Percentiles rank a stretch among this genome's conserved stretches.
These are phyloP conservation scores for Asbolus verrucosus DNA, from an alignment of 1,140 invertebrate species.

Conservation along the genomic window DNA sequence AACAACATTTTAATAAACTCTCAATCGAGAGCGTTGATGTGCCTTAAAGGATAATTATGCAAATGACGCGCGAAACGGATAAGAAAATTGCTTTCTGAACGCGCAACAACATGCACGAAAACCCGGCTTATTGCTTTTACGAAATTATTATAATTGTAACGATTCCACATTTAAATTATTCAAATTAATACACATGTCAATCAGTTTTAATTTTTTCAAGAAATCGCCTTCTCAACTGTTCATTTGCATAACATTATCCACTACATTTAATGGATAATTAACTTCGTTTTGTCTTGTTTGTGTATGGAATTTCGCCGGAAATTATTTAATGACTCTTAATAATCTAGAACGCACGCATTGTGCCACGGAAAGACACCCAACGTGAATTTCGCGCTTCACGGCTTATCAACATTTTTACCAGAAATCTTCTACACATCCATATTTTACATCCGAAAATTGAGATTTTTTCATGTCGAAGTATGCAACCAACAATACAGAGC, in stretches of 20 bases:
- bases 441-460: too few relatives aligned
- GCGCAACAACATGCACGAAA: conserved; percentile 26
- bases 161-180: conserved; percentile 37
- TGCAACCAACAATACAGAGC: too few relatives aligned
- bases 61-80: conserved; percentile 26
- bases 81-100: conserved; percentile 32
- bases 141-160: conserved; percentile 38
- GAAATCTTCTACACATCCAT: too few relatives aligned
- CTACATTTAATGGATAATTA: conserved; percentile 37
- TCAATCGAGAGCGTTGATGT: conserved; percentile 37
- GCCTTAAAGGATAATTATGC: conserved; percentile 44
- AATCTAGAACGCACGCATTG: conserved; percentile 40
- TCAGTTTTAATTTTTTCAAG: conserved; percentile 26
- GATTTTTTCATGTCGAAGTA: too few relatives aligned
- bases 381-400: conserved; percentile 12
- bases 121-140: conserved; percentile 22
- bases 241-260: conserved; percentile 34
- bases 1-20: conserved; percentile 33
- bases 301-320: conserved; percentile 40
- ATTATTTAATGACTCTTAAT: conserved; percentile 44
- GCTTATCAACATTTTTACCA: too few relatives aligned
- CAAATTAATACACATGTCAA: conserved; percentile 38
- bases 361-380: conserved; percentile 3
- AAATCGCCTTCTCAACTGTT: conserved; percentile 27
- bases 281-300: conserved; percentile 39